Evolutionary conservation across 2,888 invertebrate genomes (phyloP).

Genomic region (Diplolepis rosae): DNA sequence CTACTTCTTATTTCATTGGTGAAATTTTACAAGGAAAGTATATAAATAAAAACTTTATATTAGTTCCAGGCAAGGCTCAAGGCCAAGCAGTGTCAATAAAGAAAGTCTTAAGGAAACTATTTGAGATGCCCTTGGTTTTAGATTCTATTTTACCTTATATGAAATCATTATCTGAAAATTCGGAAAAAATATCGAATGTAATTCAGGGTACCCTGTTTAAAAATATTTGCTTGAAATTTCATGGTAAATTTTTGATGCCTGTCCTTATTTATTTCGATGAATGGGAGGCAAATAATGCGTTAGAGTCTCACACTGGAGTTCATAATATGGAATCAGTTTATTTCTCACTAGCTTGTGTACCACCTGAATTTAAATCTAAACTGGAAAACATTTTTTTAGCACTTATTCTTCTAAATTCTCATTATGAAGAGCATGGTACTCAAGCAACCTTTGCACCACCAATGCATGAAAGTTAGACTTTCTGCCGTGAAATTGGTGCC

Average conservation of each 20-base stretch:
- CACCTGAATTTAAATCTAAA: conserved; percentile 39
- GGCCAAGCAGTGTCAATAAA: conserved; percentile 34
- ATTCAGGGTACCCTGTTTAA: background rate
- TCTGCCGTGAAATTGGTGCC: no score
- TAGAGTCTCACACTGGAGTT: conserved; percentile 42
- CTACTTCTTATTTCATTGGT: no score
- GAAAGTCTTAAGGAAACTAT: conserved; percentile 30
- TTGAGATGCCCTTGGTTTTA: background rate
- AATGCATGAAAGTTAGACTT: no score
- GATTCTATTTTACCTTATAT: background rate
- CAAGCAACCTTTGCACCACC: conserved; percentile 37
- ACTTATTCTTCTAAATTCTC: conserved; percentile 37
- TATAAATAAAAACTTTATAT: background rate
- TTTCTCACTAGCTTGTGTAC: conserved; percentile 37
- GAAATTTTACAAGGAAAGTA: background rate
- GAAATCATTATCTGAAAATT: background rate
- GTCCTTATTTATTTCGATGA: conserved; percentile 39
- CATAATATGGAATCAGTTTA: conserved; percentile 46
- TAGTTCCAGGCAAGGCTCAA: conserved; percentile 4
- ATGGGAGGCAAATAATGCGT: conserved; percentile 43
- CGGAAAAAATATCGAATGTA: background rate
- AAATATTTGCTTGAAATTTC: background rate
- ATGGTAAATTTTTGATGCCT: background rate
- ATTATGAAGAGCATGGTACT: conserved; percentile 36
- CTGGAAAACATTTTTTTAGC: conserved; percentile 41